phyloP scores from a whole-genome alignment of 2,888 invertebrate species.

The Plagodis pulveraria region DNA sequence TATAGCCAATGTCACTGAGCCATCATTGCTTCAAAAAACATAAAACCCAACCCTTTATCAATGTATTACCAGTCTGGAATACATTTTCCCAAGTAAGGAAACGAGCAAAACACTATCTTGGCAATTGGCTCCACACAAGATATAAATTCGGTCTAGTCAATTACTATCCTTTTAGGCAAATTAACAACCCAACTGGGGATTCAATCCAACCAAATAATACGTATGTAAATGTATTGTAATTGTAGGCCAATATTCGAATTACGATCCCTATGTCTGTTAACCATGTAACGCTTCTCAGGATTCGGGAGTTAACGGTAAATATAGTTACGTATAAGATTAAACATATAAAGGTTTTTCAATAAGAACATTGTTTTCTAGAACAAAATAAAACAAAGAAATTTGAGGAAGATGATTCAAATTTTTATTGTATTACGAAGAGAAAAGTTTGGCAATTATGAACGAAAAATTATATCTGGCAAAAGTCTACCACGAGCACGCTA shows the following conservation, averaged over 20 bases:
- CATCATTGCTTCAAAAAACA: no score
- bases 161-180: slow-evolving; percentile 81
- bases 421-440: no score
- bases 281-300: slow-evolving; percentile 7
- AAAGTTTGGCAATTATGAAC: no score
- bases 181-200: slow-evolving; percentile 76
- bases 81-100: slow-evolving; percentile 5
- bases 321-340: background rate
- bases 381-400: no score
- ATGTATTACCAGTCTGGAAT: slow-evolving; percentile 2
- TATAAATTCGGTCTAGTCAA: slow-evolving; percentile 67
- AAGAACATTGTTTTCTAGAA: no score
- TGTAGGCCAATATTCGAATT: slow-evolving; percentile 74
- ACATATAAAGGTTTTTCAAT: no score
- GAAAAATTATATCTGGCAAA: no score
- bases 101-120: slow-evolving; percentile 15
- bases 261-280: slow-evolving; percentile 6
- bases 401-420: no score
- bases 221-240: slow-evolving; percentile 82
- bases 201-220: slow-evolving; percentile 75
- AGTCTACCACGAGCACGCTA: no score
- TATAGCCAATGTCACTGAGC: no score
- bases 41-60: background rate
- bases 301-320: slow-evolving; percentile 8
- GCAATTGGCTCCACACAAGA: slow-evolving; percentile 43